Base-by-base conservation (phyloP, 2,888 invertebrate species). In the Metopia argyrocephala region DNA sequence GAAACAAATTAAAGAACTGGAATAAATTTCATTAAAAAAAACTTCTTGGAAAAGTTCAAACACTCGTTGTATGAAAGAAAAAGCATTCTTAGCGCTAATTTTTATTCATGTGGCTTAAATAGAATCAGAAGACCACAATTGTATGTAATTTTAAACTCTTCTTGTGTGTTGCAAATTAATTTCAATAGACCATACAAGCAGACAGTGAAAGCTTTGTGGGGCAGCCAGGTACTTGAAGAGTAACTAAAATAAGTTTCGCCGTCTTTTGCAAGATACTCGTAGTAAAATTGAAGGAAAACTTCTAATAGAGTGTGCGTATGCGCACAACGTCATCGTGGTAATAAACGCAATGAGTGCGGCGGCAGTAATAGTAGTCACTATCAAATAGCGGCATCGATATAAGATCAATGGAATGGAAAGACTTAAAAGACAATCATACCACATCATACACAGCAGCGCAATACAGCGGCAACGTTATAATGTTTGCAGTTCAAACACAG, bases 391-490 rank as follows among this genome's bases (percentile, higher is more conserved):
- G 76, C 81, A 5, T 76, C 31, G 62, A 21, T 74, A 62, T 75
- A 75, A 81, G 81, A 81, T 81, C 81, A 81, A 81, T 81, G 78
- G 78, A 78, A 75, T 75, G 81, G 78, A 81, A 81, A 78, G 66
- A 70, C 73, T 81, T 81, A 78, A 81, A 81, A 78, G 81, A 78
- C 71, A 38, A 78, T 78, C 66, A 73, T 78, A 78, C 70, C 78
- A 70, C 78, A 74, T 64, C 78, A 81, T 70, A 78, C 12, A 62
- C 74, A 66, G 74, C 80, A 80, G 68, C 73, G 66, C 71, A 73
- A 66, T 54, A 61, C 78, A 73, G 71, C 78, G 78, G 78, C 78
- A 71, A 7, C 56, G 15, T 38, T 38, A 56, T 59, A 65, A 52
- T 71, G 57, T 70, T 78, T 54, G 61, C 71, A 62, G 59, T 61